Conservation (phyloP, 2,113 vertebrate genomes). For the Bostrychus sinensis region DNA sequence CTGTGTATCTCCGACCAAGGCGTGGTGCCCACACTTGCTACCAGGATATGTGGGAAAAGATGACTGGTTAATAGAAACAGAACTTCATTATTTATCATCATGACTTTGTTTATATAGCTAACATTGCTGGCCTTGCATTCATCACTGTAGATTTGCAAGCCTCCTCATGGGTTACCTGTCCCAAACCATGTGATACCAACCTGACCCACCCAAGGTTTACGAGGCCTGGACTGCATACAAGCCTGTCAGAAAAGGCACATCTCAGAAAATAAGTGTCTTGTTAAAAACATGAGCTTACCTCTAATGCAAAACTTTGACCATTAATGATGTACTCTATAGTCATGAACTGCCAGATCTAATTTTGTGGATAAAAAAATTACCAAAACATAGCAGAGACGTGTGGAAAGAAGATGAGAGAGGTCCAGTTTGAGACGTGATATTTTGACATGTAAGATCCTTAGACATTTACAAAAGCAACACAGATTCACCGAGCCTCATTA, state of each 20-base stretch:
- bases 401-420: neutral
- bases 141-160: too few relatives aligned
- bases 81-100: too few relatives aligned
- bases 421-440: neutral
- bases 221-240: neutral
- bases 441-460: conserved; percentile 12
- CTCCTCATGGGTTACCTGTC: too few relatives aligned
- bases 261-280: neutral
- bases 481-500: conserved; percentile 10
- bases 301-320: neutral
- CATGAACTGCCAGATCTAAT: neutral
- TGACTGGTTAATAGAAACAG: too few relatives aligned
- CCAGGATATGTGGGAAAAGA: too few relatives aligned
- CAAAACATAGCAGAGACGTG: neutral
- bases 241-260: neutral
- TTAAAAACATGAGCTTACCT: neutral
- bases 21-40: too few relatives aligned
- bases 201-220: neutral
- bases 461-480: neutral
- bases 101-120: too few relatives aligned
- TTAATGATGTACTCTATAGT: neutral
- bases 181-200: neutral
- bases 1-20: too few relatives aligned
- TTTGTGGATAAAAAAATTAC: neutral
- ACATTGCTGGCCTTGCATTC: too few relatives aligned